Percentiles rank a stretch among this genome's conserved stretches.
These are phyloP conservation scores for Hemibagrus guttatus DNA, from an alignment of 2,797 vertebrate genomes.

Conservation along the genomic window DNA sequence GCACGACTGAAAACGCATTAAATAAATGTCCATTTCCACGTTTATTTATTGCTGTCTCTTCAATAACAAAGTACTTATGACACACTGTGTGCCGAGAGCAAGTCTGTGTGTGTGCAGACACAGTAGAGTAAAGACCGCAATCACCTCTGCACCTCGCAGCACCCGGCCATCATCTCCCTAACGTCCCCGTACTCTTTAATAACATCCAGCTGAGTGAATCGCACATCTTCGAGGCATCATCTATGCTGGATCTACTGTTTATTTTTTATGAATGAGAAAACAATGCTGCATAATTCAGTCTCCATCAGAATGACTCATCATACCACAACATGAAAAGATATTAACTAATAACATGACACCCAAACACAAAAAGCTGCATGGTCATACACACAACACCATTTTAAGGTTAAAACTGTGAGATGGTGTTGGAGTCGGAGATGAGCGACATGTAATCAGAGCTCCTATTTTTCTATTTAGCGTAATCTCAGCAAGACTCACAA, in stretches of 20 bases:
- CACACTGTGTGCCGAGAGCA: not conserved
- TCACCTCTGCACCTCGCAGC: conserved; percentile 21
- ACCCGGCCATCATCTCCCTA: not conserved
- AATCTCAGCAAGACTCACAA: not conserved
- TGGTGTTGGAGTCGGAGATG: not conserved
- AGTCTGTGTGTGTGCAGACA: too few species aligned
- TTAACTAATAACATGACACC: too few species aligned
- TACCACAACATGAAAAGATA: not conserved
- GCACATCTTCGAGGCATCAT: conserved; percentile 2
- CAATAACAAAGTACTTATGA: not conserved
- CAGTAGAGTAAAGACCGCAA: conserved; percentile 17
- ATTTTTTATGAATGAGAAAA: conserved; percentile 34
- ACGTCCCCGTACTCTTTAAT: conserved; percentile 18
- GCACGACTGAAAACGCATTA: not conserved
- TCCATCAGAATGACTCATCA: conserved; percentile 30
- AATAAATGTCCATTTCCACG: conserved; percentile 20
- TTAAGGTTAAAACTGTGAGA: not conserved
- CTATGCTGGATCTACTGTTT: conserved; percentile 15
- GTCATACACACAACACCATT: not conserved
- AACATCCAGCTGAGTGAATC: conserved; percentile 17
- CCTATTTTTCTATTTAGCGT: not conserved
- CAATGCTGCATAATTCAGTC: conserved; percentile 32
- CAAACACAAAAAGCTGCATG: not conserved
- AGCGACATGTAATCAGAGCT: not conserved
- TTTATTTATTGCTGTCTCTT: conserved; percentile 5